Base-by-base conservation (phyloP, 2,113 vertebrate genomes). In the Caranx melampygus region DNA sequence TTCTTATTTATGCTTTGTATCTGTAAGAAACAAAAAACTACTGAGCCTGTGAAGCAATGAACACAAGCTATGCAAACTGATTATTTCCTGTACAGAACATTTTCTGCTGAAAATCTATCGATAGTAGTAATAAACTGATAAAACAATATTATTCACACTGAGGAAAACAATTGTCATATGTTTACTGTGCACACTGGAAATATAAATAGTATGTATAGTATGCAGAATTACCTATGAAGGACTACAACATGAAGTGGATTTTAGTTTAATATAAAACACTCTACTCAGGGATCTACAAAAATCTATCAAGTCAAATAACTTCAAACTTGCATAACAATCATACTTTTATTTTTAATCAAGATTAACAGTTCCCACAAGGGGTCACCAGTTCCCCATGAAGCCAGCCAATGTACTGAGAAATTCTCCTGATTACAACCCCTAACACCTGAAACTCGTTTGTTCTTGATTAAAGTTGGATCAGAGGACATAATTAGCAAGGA, bases 351-450 rank as follows among this genome's bases (percentile, higher is more conserved):
- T 31, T 81, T 68, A 1, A 77, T 72, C 60, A 79, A 64, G 3
- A 34, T n/a, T 14, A 2, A 61, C 59, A 10, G 16, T 47, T 47
- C 18, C 91, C 91, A 90, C 91, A 86, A 91, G 90, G 70, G 83
- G 90, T 89, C 91, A 77, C 69, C 72, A 72, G 67, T 70, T 86
- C 69, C 4, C 58, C 71, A 67, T 45, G 40, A 72, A 67, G 26
- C 21, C 31, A 26, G 62, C 18, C 26, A 7, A 40, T 59, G 21
- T 10, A 3, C 18, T 6, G 6, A 47, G 37, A 54, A 10, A 26
- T 26, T 4, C 3, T n/a, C 10, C 6, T 7, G 31, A 14, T 79
- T 2, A 78, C 7, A 42, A 21, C 16, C 18, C 26, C 34, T 62
- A 40, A 52, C 42, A 64, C 35, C n/a, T 62, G 4, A 18, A 40